Evolutionary conservation across 1,140 invertebrate species (phyloP).

Genomic region (Tribolium madens): DNA sequence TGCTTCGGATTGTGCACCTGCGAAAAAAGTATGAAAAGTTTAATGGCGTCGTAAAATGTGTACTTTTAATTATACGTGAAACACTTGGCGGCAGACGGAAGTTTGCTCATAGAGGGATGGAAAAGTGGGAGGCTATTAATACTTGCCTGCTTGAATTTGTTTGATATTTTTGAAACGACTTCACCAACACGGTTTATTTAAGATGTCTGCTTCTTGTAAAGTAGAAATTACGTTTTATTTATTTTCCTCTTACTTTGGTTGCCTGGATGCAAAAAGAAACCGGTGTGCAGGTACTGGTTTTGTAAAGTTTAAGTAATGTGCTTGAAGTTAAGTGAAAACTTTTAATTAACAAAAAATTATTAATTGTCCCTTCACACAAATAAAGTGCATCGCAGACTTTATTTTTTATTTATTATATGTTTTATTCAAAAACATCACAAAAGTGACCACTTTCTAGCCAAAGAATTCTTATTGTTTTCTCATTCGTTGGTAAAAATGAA

Average conservation of each 20-base stretch:
- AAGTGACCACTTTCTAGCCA: too few relatives aligned
- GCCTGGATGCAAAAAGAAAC: too few relatives aligned
- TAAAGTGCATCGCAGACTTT: too few relatives aligned
- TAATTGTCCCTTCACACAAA: not conserved
- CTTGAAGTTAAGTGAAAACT: not conserved
- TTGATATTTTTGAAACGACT: slow-evolving; percentile 19
- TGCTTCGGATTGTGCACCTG: slow-evolving; percentile 11
- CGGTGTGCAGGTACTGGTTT: not conserved
- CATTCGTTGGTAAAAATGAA: too few relatives aligned
- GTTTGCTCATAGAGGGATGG: not conserved
- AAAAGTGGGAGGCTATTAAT: not conserved
- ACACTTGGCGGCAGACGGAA: not conserved
- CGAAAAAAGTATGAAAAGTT: not conserved
- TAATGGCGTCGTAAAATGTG: slow-evolving; percentile 30
- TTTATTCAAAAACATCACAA: too few relatives aligned
- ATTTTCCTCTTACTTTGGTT: not conserved
- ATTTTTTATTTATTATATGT: too few relatives aligned
- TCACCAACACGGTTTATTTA: slow-evolving; percentile 14
- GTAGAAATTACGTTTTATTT: slow-evolving; percentile 1
- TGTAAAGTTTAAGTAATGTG: not conserved
- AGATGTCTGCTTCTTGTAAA: slow-evolving; percentile 9
- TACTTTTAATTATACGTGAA: slow-evolving; percentile 36
- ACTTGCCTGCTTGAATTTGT: not conserved
- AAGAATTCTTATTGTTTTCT: too few relatives aligned
- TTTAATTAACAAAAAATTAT: not conserved